A percentile compares a stretch with the other conserved stretches of the same genome.
Evolutionary conservation across 2,888 invertebrate species (phyloP).

Genomic region (Patella pellucida): DNA sequence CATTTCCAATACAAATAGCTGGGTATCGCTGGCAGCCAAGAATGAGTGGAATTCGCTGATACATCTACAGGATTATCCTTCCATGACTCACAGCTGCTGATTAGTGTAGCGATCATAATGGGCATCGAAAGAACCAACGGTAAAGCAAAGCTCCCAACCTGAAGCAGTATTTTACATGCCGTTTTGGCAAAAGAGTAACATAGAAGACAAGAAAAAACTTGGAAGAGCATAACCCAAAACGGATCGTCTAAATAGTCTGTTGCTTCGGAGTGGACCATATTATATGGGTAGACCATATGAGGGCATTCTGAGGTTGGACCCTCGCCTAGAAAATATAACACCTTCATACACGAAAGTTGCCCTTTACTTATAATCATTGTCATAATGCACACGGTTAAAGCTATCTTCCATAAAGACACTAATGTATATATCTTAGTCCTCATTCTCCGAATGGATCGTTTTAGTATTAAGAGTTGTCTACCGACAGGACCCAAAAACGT

Average conservation of each 20-base stretch:
- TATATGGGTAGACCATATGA: constrained; percentile 42
- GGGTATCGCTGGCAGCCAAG: constrained; percentile 80
- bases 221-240: constrained; percentile 74
- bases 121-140: constrained; percentile 95
- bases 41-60: constrained; percentile 10
- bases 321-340: constrained; percentile 45
- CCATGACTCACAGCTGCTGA: constrained; percentile 89
- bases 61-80: constrained; percentile 76
- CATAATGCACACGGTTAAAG: constrained; percentile 83
- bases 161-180: constrained; percentile 95
- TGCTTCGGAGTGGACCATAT: constrained; percentile 41
- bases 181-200: constrained; percentile 96
- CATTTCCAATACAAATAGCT: constrained; percentile 93
- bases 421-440: constrained; percentile 92
- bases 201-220: constrained; percentile 86
- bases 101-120: constrained; percentile 86
- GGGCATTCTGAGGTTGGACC: constrained; percentile 46
- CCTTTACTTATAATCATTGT: constrained; percentile 72
- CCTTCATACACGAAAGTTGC: constrained; percentile 46
- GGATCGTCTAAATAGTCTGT: constrained; percentile 40
- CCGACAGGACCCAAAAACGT: constrained; percentile 78
- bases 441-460: constrained; percentile 80
- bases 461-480: constrained; percentile 75
- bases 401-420: constrained; percentile 91
- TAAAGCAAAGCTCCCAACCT: constrained; percentile 96